These are phyloP conservation scores for Drosophila setifemur DNA, from an alignment of 1,140 invertebrate genomes.

Conservation along the genomic window DNA sequence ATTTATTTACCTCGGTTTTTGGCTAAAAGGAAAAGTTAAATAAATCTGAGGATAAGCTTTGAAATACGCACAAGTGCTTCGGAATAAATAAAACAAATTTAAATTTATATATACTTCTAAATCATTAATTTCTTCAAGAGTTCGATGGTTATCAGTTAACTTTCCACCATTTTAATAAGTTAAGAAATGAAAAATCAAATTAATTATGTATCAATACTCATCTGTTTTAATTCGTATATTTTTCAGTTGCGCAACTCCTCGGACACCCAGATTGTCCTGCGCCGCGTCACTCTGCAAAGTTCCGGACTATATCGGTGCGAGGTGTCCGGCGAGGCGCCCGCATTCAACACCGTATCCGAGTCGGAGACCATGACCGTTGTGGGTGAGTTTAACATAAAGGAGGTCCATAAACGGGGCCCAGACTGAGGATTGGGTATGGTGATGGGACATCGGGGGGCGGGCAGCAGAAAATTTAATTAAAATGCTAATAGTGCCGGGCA, in stretches of 20 bases:
- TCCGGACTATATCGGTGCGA: constrained; percentile 90
- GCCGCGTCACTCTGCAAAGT: constrained; percentile 87
- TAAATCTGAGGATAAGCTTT: not conserved
- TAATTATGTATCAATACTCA: not conserved
- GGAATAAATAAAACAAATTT: too few species aligned
- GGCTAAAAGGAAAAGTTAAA: not conserved
- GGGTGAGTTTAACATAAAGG: constrained; percentile 84
- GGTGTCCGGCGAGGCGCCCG: constrained; percentile 90
- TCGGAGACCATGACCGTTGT: constrained; percentile 89
- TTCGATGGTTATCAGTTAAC: too few species aligned
- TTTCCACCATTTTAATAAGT: too few species aligned
- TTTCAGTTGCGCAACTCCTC: constrained; percentile 87
- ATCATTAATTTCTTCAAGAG: too few species aligned
- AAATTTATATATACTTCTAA: too few species aligned
- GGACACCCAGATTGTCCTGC: constrained; percentile 86
- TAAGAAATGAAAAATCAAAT: not conserved
- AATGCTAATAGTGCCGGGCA: constrained; percentile 70
- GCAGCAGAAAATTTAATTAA: constrained; percentile 76
- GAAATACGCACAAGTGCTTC: too few species aligned
- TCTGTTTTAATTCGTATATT: constrained; percentile 12
- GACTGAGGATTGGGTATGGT: not conserved
- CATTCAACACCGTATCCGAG: constrained; percentile 89
- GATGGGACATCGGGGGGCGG: constrained; percentile 40
- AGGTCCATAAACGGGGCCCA: not conserved
- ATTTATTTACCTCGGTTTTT: constrained; percentile 54